These are phyloP conservation scores for Pseudochromis fuscus DNA, from an alignment of 2,797 vertebrate species.

Conservation along the genomic window DNA sequence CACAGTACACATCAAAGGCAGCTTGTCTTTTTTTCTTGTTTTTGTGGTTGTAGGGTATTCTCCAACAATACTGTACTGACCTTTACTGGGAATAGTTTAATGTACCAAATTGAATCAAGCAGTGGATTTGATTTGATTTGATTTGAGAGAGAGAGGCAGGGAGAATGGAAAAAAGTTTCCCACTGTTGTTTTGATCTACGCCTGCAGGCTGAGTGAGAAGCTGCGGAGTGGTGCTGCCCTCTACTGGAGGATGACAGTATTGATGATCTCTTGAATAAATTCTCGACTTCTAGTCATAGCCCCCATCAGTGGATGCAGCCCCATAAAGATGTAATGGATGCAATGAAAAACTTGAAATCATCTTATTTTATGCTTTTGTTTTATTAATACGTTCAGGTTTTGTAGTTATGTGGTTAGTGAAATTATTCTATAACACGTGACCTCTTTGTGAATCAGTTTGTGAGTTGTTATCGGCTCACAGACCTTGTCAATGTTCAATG, in stretches of 20 bases:
- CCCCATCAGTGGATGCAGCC: not conserved
- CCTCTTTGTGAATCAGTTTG: not conserved
- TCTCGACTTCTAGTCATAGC: too few species aligned
- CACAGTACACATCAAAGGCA: too few species aligned
- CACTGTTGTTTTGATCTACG: too few species aligned
- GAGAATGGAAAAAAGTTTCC: not conserved
- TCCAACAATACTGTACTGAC: not conserved
- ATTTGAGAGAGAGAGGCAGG: too few species aligned
- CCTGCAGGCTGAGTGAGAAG: not conserved
- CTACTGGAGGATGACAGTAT: slow-evolving; percentile 46
- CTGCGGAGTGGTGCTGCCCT: slow-evolving; percentile 65
- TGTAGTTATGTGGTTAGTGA: not conserved
- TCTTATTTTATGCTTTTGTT: not conserved
- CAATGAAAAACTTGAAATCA: not conserved
- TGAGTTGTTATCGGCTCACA: not conserved
- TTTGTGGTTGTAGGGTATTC: not conserved
- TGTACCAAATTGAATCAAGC: not conserved
- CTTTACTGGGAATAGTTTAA: not conserved
- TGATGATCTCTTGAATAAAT: too few species aligned
- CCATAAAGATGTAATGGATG: not conserved
- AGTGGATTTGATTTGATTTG: not conserved
- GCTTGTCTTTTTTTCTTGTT: not conserved
- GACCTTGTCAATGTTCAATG: too few species aligned
- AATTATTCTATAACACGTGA: not conserved
- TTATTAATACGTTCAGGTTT: not conserved